Evolutionary conservation across 2,113 vertebrate genomes (phyloP).

Genomic region (Ploceus nigricollis): DNA sequence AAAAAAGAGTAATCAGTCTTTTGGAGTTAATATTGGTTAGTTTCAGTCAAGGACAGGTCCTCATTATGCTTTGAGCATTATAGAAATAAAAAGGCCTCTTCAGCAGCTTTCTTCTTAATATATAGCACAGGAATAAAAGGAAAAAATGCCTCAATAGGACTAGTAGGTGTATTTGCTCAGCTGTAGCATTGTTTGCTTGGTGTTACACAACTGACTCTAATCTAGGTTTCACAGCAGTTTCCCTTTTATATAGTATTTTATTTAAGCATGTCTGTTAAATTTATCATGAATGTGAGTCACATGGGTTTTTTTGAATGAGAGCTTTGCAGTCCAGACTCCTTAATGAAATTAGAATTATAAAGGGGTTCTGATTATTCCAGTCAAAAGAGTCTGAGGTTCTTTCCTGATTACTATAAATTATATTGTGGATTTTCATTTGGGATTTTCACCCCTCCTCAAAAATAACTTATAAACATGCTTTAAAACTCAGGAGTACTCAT

Average conservation of each 20-base stretch:
- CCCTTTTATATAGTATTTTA: neutral
- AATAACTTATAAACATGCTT: neutral
- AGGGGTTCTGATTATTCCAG: neutral
- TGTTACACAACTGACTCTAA: neutral
- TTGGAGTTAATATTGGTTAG: neutral
- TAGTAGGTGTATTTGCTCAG: neutral
- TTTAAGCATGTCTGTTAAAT: neutral
- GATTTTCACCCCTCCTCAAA: neutral
- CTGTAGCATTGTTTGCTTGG: neutral
- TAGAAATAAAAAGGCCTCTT: neutral
- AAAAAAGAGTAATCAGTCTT: neutral
- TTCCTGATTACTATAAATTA: neutral
- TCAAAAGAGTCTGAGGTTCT: neutral
- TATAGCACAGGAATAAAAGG: neutral
- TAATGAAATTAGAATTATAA: neutral
- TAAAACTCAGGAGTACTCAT: neutral
- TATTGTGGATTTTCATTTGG: neutral
- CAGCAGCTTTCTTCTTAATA: neutral
- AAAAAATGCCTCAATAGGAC: neutral
- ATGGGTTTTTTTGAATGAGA: neutral
- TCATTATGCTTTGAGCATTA: neutral
- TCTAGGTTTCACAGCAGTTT: neutral
- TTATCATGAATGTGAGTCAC: neutral
- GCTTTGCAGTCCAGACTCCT: neutral
- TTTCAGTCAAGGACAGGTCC: neutral